These are phyloP conservation scores for Hormaphis cornu DNA, from an alignment of 1,140 invertebrate genomes.

Conservation along the genomic window DNA sequence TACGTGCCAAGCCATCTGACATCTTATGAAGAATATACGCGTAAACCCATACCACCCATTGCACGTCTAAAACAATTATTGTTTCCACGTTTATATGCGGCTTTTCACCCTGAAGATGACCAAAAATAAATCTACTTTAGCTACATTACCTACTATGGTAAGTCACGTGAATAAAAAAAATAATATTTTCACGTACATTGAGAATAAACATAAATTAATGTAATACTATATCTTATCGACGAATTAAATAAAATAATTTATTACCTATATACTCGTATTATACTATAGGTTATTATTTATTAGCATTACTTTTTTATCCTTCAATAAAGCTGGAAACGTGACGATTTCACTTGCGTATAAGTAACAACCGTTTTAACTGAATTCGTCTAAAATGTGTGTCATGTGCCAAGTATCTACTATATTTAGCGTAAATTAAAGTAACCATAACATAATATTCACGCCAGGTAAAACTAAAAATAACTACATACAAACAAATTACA, in stretches of 20 bases:
- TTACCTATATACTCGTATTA: too few species aligned
- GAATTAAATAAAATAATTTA: too few species aligned
- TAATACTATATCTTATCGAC: too few species aligned
- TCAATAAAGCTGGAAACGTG: conserved; percentile 3
- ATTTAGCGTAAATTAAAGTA: background rate
- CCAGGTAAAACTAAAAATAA: background rate
- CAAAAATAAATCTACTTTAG: background rate
- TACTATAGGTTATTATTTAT: too few species aligned
- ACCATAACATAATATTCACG: background rate
- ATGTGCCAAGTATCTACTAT: background rate
- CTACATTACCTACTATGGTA: too few species aligned
- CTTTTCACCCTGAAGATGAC: conserved; percentile 3
- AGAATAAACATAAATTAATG: too few species aligned
- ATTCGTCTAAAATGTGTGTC: background rate
- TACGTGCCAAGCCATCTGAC: background rate
- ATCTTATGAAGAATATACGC: background rate
- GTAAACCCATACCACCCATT: background rate
- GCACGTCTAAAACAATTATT: conserved; percentile 13
- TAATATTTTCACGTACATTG: too few species aligned
- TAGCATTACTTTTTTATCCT: too few species aligned
- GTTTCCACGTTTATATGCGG: conserved; percentile 11
- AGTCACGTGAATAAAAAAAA: background rate
- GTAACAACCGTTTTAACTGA: background rate
- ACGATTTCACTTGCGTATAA: background rate
- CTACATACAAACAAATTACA: too few species aligned